Base-by-base conservation (phyloP, 1,140 invertebrate species). In the Leptinotarsa undecemlineata region DNA sequence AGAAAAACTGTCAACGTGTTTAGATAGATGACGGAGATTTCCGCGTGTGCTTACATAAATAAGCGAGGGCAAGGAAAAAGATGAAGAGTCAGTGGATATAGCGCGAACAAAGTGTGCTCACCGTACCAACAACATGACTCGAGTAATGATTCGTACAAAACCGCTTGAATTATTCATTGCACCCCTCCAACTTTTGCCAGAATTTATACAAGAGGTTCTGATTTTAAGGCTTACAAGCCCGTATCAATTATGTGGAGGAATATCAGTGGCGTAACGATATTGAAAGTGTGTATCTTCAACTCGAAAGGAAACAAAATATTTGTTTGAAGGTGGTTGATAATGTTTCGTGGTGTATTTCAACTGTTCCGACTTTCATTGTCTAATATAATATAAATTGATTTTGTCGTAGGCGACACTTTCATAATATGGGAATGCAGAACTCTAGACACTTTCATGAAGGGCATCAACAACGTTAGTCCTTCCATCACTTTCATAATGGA, bases 11-110 rank as follows among this genome's bases (percentile, higher is more conserved):
- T 83, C 82, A 83, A 78, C 81, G 76, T 76, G 74, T 72, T 19
- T 72, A 82, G 81, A 83, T 81, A 82, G 81, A 83, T 81, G 80
- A 82, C 78, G 63, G 75, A 79, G 76, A 82, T 78, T 81, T 82
- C 81, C 81, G 80, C 82, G 81, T 82, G 81, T 81, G 80, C 81
- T 81, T 82, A 82, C 82, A 83, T 83, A 83, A 83, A 82, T 81
- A 83, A 82, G 79, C 26, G 20, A 79, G 15, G 51, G 51, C 51
- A 57, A 57, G 4, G 74, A 75, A 69, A 77, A 79, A 76, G 74
- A 74, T 68, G 68, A 42, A 62, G 19, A 79, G 72, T 74, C 75
- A 69, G 68, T 74, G 77, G 74, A 47, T 21, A 66, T 33, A 77
- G 74, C 70, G 75, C 71, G 71, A 74, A 78, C 76, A 80, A 76